Percentiles rank a stretch among this genome's conserved stretches.
Conservation (phyloP, 1,140 invertebrate genomes). For the Lepidurus couesii region DNA sequence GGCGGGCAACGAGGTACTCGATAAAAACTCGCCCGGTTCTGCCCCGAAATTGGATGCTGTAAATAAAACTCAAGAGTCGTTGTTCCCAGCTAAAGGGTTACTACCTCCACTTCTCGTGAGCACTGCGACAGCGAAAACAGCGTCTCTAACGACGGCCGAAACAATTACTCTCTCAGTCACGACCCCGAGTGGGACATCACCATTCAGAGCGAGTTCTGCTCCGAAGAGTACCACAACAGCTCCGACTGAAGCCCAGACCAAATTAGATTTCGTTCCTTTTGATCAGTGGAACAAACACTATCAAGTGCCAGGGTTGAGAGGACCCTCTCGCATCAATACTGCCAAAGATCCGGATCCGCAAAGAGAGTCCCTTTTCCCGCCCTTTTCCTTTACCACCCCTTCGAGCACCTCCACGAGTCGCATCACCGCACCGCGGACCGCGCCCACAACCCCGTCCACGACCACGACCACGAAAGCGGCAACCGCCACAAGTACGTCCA, state of each 20-base stretch:
- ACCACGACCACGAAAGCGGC: background rate
- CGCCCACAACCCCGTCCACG: constrained; percentile 24
- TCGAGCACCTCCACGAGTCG: constrained; percentile 32
- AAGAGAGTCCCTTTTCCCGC: background rate
- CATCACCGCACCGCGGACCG: constrained; percentile 31
- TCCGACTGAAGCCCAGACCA: constrained; percentile 24
- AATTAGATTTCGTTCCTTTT: constrained; percentile 34
- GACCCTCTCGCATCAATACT: constrained; percentile 29
- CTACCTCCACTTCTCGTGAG: constrained; percentile 29
- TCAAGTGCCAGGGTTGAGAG: constrained; percentile 31
- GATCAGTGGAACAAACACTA: constrained; percentile 29
- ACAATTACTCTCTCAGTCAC: background rate
- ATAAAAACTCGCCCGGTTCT: background rate
- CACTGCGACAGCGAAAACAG: constrained; percentile 27
- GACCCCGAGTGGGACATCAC: background rate
- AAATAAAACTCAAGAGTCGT: background rate
- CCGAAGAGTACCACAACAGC: constrained; percentile 4
- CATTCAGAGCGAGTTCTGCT: constrained; percentile 2
- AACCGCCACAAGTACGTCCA: background rate
- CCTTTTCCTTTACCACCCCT: constrained; percentile 29
- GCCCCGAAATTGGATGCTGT: background rate
- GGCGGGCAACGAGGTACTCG: background rate
- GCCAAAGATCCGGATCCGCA: constrained; percentile 27
- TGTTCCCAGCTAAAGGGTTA: background rate
- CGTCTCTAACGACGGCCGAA: constrained; percentile 29